phyloP scores from a whole-genome alignment of 2,797 vertebrate genomes.

The Tauraco hartlaubi region DNA sequence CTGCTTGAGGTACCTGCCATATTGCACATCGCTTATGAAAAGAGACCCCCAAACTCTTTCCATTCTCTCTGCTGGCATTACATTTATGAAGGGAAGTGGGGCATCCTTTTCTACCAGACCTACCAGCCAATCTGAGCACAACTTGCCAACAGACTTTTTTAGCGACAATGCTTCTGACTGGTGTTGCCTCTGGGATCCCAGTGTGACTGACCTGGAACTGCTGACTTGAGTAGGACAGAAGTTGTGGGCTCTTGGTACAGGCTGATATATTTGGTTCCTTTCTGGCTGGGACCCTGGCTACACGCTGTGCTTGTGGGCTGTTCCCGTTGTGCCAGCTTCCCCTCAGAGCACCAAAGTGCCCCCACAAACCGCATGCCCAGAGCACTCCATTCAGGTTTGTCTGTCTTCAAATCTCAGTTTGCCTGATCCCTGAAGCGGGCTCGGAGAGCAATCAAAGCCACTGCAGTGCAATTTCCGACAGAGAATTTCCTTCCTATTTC shows the following conservation, averaged over 20 bases:
- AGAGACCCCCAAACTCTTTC: background rate
- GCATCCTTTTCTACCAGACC: background rate
- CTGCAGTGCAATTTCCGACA: constrained; percentile 73
- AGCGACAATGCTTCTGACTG: background rate
- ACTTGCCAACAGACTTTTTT: background rate
- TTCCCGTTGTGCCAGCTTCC: background rate
- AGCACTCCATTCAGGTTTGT: constrained; percentile 41
- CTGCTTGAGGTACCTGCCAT: background rate
- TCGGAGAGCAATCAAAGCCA: constrained; percentile 68
- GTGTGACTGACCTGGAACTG: accelerated
- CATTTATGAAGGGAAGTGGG: background rate
- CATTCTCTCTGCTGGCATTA: background rate
- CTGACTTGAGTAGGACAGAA: background rate
- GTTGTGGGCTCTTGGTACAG: background rate
- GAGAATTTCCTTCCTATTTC: constrained; percentile 77
- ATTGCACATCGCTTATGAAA: background rate
- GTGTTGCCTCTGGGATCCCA: background rate
- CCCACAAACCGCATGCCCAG: constrained; percentile 11
- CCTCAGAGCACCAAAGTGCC: background rate
- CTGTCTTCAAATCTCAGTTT: constrained; percentile 3
- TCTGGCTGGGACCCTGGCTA: background rate
- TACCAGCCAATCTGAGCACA: background rate
- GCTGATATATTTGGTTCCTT: background rate
- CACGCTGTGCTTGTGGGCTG: background rate
- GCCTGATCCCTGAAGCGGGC: background rate